A percentile compares a stretch with the other conserved stretches of the same genome.
phyloP scores from a whole-genome alignment of 1,140 invertebrate species.

The Sipha flava region DNA sequence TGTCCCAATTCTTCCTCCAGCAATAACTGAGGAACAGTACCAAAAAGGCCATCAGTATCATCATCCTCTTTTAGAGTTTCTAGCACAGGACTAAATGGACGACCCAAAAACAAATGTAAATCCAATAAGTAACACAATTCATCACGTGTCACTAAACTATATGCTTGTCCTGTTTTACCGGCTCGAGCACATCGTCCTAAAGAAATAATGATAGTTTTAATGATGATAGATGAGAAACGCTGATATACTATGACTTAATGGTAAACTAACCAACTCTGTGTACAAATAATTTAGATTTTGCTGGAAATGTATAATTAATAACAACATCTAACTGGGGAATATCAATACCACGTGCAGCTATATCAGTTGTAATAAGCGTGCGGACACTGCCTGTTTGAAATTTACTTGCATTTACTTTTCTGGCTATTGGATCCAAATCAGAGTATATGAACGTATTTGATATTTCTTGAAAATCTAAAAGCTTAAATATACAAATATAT shows the following conservation, averaged over 20 bases:
- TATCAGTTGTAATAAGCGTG: constrained; percentile 88
- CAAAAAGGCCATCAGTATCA: constrained; percentile 54
- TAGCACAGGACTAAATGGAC: constrained; percentile 54
- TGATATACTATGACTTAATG: background rate
- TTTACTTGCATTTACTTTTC: constrained; percentile 91
- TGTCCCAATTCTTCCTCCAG: constrained; percentile 77
- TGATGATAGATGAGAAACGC: background rate
- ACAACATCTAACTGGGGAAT: constrained; percentile 94
- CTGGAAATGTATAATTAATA: constrained; percentile 95
- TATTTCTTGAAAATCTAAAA: constrained; percentile 71
- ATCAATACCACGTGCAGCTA: constrained; percentile 94
- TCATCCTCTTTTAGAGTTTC: constrained; percentile 43
- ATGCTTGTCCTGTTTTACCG: constrained; percentile 79
- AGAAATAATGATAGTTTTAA: constrained; percentile 25
- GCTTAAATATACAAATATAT: constrained; percentile 49
- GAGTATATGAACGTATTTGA: constrained; percentile 88
- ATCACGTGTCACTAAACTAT: constrained; percentile 78
- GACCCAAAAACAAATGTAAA: constrained; percentile 85
- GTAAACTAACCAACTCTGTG: constrained; percentile 85
- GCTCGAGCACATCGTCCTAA: constrained; percentile 90
- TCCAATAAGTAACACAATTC: constrained; percentile 89
- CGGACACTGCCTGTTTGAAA: constrained; percentile 72
- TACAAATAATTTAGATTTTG: constrained; percentile 93
- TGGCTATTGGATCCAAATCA: constrained; percentile 83
- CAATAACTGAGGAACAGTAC: constrained; percentile 68